phyloP scores from a whole-genome alignment of 2,797 vertebrate genomes.

The Amblyopsis hoosieri region DNA sequence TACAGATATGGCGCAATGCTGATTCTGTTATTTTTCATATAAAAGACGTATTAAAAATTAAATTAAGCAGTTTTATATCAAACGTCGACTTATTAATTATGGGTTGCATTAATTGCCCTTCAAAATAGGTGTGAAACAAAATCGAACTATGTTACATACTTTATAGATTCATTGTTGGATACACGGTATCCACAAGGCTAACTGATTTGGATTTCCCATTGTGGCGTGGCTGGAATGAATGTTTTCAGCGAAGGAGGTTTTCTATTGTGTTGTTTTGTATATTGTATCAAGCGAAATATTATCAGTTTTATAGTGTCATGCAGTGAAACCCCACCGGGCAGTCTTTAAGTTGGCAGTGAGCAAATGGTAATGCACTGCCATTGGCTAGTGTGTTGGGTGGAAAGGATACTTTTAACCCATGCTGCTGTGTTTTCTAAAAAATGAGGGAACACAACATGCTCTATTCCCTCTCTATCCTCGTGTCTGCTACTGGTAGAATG shows the following conservation, averaged over 20 bases:
- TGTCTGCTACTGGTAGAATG: conserved; percentile 42
- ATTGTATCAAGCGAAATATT: background rate
- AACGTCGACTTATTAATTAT: conserved; percentile 87
- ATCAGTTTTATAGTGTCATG: too few relatives aligned
- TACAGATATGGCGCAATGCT: conserved; percentile 33
- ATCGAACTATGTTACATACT: conserved; percentile 83
- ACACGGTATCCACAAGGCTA: conserved; percentile 92
- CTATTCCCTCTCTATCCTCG: conserved; percentile 8
- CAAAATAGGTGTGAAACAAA: conserved; percentile 86
- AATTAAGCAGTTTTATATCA: conserved; percentile 92
- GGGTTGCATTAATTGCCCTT: conserved; percentile 74
- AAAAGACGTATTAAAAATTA: conserved; percentile 87
- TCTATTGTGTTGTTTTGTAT: background rate
- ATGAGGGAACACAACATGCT: conserved; percentile 10
- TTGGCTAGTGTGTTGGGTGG: conserved; percentile 2
- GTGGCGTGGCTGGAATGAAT: conserved; percentile 57
- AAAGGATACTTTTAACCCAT: conserved; percentile 42
- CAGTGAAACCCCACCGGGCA: background rate
- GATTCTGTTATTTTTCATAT: conserved; percentile 52
- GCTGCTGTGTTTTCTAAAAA: conserved; percentile 22
- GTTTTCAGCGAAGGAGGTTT: conserved; percentile 15
- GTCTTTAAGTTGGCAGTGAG: conserved; percentile 12
- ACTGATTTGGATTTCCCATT: conserved; percentile 78
- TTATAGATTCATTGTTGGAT: conserved; percentile 85
- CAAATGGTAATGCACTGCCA: conserved; percentile 9